Evolutionary conservation across 2,797 vertebrate genomes (phyloP).

Genomic region (Sorex maritimensis): DNA sequence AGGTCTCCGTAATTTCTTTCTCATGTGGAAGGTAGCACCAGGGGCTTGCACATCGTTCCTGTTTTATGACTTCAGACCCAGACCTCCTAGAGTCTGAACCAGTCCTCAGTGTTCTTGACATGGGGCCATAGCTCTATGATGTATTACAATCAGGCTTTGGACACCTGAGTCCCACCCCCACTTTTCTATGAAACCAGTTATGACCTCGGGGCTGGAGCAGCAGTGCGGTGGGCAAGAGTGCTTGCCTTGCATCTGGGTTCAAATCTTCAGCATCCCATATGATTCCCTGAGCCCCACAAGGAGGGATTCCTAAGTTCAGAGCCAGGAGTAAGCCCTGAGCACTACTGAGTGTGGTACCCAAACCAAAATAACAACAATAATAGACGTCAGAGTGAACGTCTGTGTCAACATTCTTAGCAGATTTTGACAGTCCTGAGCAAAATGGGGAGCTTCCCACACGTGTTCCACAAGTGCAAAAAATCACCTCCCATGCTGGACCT

Average conservation of each 20-base stretch:
- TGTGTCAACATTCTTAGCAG: neutral
- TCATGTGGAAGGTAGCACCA: neutral
- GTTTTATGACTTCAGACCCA: conserved; percentile 16
- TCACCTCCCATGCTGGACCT: neutral
- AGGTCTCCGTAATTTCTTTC: neutral
- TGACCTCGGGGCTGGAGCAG: too few species aligned
- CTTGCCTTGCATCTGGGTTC: too few species aligned
- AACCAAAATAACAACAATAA: too few species aligned
- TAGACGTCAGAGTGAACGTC: neutral
- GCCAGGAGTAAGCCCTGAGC: too few species aligned
- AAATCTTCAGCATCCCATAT: too few species aligned
- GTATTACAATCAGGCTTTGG: conserved; percentile 33
- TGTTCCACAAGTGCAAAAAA: neutral
- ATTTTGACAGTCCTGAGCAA: neutral
- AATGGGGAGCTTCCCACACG: neutral
- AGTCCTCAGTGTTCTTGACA: neutral
- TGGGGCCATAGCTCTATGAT: neutral
- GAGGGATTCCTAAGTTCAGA: too few species aligned
- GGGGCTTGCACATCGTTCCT: accelerated
- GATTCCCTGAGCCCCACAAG: too few species aligned
- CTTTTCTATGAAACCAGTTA: conserved; percentile 36
- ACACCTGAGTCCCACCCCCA: neutral
- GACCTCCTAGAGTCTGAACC: neutral
- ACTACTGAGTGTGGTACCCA: too few species aligned
- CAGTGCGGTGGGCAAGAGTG: too few species aligned